Evolutionary conservation across 1,140 invertebrate genomes (phyloP).

Genomic region (Cyclina sinensis): DNA sequence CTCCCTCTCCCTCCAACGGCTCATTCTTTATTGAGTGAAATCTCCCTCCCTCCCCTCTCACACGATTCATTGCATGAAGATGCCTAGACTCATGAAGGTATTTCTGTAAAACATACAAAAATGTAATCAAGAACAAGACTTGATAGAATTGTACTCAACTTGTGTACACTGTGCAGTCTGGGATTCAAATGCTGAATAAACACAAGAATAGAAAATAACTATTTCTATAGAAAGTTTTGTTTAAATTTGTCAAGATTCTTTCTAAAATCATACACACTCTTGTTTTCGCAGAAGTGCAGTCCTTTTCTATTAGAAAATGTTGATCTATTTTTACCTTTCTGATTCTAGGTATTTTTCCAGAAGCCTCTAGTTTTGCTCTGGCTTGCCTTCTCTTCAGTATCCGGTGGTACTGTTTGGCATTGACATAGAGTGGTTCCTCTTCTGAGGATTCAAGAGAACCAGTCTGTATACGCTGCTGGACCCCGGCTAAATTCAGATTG

Average conservation of each 20-base stretch:
- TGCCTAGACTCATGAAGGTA: slow-evolving; percentile 99
- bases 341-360: slow-evolving; percentile 98
- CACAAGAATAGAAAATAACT: no score
- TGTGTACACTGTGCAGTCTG: no score
- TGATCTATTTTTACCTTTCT: slow-evolving; percentile 91
- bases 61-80: slow-evolving; percentile 98
- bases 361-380: slow-evolving; percentile 85
- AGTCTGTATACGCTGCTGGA: slow-evolving; percentile 89
- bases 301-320: no score
- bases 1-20: slow-evolving; percentile 65
- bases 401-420: slow-evolving; percentile 94
- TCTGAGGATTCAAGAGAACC: slow-evolving; percentile 84
- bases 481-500: neutral
- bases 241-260: no score
- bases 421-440: slow-evolving; percentile 96
- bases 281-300: no score
- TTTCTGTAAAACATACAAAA: slow-evolving; percentile 90
- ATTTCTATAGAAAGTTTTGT: no score
- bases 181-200: no score
- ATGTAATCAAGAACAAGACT: neutral
- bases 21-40: slow-evolving; percentile 88
- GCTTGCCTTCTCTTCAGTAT: slow-evolving; percentile 86
- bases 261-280: no score
- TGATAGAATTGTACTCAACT: no score
- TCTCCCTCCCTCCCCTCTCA: slow-evolving; percentile 97